Evolutionary conservation across 2,797 vertebrate species (phyloP).

Genomic region (Brotula barbata): DNA sequence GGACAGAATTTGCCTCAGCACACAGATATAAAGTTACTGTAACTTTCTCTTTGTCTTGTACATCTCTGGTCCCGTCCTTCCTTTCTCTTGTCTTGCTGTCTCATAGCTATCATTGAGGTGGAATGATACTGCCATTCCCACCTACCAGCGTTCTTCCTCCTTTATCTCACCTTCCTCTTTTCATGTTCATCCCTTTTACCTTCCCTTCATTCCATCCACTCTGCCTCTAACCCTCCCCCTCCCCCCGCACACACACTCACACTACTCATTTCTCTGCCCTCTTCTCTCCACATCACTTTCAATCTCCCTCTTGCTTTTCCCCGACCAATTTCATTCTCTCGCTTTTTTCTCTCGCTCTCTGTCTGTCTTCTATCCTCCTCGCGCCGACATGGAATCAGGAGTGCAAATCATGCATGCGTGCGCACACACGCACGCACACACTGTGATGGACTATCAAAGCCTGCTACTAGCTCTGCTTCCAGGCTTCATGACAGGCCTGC

Average conservation of each 20-base stretch:
- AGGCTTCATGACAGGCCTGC: constrained; percentile 51
- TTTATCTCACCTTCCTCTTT: constrained; percentile 11
- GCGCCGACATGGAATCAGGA: constrained; percentile 26
- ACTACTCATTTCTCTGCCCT: constrained; percentile 16
- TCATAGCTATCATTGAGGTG: too few species aligned
- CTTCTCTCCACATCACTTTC: constrained; percentile 48
- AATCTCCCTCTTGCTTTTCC: constrained; percentile 41
- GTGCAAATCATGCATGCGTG: constrained; percentile 41
- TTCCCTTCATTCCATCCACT: constrained; percentile 13
- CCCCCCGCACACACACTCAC: constrained; percentile 27
- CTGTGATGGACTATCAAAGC: constrained; percentile 25
- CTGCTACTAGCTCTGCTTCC: constrained; percentile 40
- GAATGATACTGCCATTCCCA: background rate
- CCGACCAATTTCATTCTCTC: constrained; percentile 50
- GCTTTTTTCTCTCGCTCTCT: constrained; percentile 2
- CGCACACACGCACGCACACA: background rate
- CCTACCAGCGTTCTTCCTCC: constrained; percentile 2
- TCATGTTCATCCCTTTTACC: constrained; percentile 16
- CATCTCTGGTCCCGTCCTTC: too few species aligned
- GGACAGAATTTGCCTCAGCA: too few species aligned
- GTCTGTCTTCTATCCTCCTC: constrained; percentile 33
- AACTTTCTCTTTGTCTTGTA: too few species aligned
- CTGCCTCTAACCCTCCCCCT: constrained; percentile 36
- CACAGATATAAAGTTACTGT: too few species aligned
- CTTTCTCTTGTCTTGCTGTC: too few species aligned